Conservation (phyloP, 2,113 vertebrate genomes). For the Aviceda subcristata region DNA sequence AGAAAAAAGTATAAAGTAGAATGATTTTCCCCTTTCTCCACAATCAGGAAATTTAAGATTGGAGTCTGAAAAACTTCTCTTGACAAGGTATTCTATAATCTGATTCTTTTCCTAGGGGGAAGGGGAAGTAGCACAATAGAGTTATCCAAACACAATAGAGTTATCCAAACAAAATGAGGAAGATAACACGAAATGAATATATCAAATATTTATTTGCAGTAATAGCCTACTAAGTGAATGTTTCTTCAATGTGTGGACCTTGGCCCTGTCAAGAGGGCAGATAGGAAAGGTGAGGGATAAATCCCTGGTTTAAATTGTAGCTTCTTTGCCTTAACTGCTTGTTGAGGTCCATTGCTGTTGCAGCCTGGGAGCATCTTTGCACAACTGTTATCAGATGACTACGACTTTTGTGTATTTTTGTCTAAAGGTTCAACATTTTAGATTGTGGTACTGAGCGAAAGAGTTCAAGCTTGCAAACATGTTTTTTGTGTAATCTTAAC, state of each 20-base stretch:
- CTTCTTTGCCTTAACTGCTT: background rate
- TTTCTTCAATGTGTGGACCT: background rate
- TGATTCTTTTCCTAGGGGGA: background rate
- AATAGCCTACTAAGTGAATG: background rate
- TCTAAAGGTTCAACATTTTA: background rate
- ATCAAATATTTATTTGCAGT: background rate
- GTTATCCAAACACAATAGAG: background rate
- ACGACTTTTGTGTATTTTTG: background rate
- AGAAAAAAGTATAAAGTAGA: background rate
- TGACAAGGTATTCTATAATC: background rate
- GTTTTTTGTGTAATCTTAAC: background rate
- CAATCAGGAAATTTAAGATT: background rate
- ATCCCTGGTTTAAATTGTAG: background rate
- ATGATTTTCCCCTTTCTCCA: background rate
- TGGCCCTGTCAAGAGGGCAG: background rate
- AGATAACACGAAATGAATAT: background rate
- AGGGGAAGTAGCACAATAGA: accelerated
- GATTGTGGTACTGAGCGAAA: background rate
- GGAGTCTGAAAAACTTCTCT: background rate
- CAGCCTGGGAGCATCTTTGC: background rate
- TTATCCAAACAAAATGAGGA: background rate
- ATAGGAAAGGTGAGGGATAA: background rate
- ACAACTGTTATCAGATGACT: background rate
- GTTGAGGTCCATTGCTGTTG: background rate
- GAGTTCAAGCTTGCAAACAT: background rate